Evolutionary conservation across 2,888 invertebrate genomes (phyloP), one percentile per base, ranked within the genome.

Genomic region (Chrysotoxum bicinctum): DNA sequence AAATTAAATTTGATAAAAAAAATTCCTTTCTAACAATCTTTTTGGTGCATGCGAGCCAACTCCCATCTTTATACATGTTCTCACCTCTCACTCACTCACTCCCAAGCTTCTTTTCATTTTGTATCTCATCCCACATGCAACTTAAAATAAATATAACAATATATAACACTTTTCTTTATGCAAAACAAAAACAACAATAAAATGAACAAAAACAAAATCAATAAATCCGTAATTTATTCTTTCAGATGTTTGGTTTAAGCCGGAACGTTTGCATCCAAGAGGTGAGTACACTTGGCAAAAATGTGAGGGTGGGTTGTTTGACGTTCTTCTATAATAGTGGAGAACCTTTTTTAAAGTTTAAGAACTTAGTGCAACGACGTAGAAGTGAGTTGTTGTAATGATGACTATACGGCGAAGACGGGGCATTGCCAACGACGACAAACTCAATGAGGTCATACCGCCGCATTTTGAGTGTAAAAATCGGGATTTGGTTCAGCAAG

Each of bases 211-310:
- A 89, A 89, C 89, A 90, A 89, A 90, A 90, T 90, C 89, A 89
- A 89, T 89, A 90, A 87, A 87, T 89, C 88, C 88, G 89, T 90
- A 90, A 90, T 91, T 85, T 76, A 68, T 83, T 93, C 93, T 96
- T 97, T 90, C 96, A 97, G 97, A 96, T 95, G 96, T 97, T 93
- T 97, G 97, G 97, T 97, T 97, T 94, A 96, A 96, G 93, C 97
- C 97, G 91, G 96, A 96, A 93, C 95, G 96, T 93, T 95, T 97
- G 93, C 96, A 97, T 93, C 97, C 97, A 89, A 95, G 95, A 95
- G 97, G 97, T 97, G 95, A 96, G 96, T 94, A 83, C 48, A 60
- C 58, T 37, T 43, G 10, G 10, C n/a, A n/a, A 35, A 10, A 50
- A 35, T 35, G 66, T 10, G 45, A 26, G 70, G 54, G 56, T 37